Percentiles rank a stretch among this genome's conserved stretches.
Conservation (phyloP, 2,113 vertebrate genomes). For the Microtus montanus region DNA sequence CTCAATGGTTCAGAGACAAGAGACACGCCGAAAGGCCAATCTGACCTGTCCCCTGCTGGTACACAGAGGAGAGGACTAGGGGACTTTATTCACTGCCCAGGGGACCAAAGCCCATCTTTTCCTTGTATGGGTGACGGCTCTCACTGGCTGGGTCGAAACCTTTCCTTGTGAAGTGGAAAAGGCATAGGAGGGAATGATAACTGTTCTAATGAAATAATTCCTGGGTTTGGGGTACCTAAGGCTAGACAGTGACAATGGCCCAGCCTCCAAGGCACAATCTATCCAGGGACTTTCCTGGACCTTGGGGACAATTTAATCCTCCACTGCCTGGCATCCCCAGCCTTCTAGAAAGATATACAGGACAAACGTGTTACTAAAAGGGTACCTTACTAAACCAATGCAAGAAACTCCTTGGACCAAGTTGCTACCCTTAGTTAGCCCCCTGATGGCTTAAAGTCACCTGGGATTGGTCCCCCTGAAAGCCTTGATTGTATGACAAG, state of each 20-base stretch:
- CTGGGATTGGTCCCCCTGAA: neutral
- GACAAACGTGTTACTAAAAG: neutral
- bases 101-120: neutral
- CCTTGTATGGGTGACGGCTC: accelerated
- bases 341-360: neutral
- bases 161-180: neutral
- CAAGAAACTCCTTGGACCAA: neutral
- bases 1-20: neutral
- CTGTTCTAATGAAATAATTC: neutral
- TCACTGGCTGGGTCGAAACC: neutral
- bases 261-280: neutral
- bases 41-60: neutral
- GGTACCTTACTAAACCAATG: neutral
- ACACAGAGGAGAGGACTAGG: neutral
- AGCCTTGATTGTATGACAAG: neutral
- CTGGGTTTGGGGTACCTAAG: neutral
- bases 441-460: neutral
- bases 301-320: neutral
- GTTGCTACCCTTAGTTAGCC: neutral
- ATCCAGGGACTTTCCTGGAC: neutral
- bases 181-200: neutral
- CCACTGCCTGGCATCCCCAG: neutral
- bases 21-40: neutral
- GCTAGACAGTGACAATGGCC: neutral
- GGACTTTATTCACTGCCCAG: neutral